phyloP scores from a whole-genome alignment of 2,113 vertebrate genomes.

The Drymodes brunneopygia region DNA sequence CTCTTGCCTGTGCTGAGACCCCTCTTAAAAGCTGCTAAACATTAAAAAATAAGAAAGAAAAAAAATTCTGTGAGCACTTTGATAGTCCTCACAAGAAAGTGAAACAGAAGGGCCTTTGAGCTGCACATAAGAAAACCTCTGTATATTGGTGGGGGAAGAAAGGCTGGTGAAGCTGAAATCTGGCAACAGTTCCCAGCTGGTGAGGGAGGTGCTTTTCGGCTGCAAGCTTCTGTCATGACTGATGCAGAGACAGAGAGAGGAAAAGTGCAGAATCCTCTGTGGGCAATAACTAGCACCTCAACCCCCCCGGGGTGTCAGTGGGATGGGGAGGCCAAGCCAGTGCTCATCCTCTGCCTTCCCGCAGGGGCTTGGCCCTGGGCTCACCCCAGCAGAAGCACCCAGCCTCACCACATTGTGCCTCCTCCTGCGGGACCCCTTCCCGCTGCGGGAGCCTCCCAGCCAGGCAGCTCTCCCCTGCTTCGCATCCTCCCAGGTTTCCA shows the following conservation, averaged over 20 bases:
- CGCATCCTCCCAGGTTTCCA: not conserved
- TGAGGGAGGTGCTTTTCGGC: conserved; percentile 14
- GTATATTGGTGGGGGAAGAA: not conserved
- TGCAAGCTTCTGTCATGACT: not conserved
- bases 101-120: conserved; percentile 42
- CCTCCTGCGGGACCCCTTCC: not conserved
- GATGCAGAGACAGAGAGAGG: conserved; percentile 1
- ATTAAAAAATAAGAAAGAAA: not conserved
- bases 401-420: not conserved
- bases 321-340: not conserved
- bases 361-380: not conserved
- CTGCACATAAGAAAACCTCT: not conserved
- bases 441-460: not conserved
- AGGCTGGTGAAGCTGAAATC: not conserved
- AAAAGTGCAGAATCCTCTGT: not conserved
- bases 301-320: rapidly evolving
- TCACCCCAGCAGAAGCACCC: not conserved
- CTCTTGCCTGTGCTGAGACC: not conserved
- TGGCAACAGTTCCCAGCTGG: conserved; percentile 27
- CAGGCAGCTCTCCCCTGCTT: not conserved
- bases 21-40: conserved; percentile 18
- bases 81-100: conserved; percentile 20
- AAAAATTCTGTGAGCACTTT: not conserved
- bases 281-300: not conserved
- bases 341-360: rapidly evolving